Evolutionary conservation across 2,113 vertebrate species (phyloP).

Genomic region (Rhinopomastus cyanomelas): DNA sequence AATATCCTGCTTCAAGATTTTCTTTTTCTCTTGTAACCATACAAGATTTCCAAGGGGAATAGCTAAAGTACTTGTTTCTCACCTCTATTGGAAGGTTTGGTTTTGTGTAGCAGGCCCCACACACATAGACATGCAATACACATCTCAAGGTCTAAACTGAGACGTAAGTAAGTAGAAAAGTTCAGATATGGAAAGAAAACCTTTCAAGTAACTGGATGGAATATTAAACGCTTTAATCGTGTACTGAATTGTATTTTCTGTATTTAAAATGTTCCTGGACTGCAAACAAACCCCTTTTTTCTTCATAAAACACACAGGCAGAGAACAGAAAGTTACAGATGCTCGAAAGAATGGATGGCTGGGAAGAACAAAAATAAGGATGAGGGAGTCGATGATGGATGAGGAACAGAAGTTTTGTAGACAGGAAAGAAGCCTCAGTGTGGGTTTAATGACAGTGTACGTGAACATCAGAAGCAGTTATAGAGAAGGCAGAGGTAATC

Average conservation of each 20-base stretch:
- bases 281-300: not conserved
- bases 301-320: not conserved
- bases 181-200: not conserved
- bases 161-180: not conserved
- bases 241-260: not conserved
- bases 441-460: not conserved
- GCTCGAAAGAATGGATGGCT: not conserved
- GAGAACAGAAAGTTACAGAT: not conserved
- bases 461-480: not conserved
- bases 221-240: not conserved
- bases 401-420: not conserved
- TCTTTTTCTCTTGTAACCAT: not conserved
- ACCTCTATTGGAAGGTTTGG: not conserved
- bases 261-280: not conserved
- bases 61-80: not conserved
- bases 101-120: not conserved
- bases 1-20: not conserved
- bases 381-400: not conserved
- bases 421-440: not conserved
- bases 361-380: not conserved
- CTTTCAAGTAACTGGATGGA: not conserved
- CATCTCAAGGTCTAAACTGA: not conserved
- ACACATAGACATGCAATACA: not conserved
- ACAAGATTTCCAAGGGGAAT: not conserved
- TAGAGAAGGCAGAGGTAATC: not conserved